A percentile compares a stretch with the other conserved stretches of the same genome.
phyloP scores from a whole-genome alignment of 2,113 vertebrate species.

The Toxostoma redivivum region DNA sequence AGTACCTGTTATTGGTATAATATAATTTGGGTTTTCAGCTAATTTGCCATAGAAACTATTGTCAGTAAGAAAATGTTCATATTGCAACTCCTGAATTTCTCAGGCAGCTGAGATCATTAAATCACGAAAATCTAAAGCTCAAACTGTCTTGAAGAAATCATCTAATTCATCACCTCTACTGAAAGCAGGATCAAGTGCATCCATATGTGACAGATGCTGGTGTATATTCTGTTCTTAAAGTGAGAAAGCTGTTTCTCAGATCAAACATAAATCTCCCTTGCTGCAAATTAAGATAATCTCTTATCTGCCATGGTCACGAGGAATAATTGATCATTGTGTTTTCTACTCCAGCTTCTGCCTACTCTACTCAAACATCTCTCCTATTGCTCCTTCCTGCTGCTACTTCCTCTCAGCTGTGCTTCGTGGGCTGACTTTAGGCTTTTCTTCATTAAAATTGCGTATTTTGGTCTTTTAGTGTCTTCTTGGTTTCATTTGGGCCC shows the following conservation, averaged over 20 bases:
- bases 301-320: background rate
- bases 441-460: background rate
- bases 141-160: background rate
- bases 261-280: background rate
- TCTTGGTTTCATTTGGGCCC: background rate
- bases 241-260: background rate
- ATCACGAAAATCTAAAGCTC: background rate
- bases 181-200: background rate
- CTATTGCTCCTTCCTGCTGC: background rate
- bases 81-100: background rate
- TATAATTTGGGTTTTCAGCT: background rate
- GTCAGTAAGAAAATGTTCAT: background rate
- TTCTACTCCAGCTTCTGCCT: background rate
- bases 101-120: background rate
- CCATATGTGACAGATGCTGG: constrained; percentile 2
- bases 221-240: background rate
- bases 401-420: fast-evolving
- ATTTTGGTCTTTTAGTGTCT: background rate
- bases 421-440: fast-evolving
- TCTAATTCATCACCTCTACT: background rate
- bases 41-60: background rate
- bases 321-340: fast-evolving
- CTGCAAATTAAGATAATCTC: background rate
- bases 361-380: background rate
- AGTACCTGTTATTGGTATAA: background rate